A percentile compares a stretch with the other conserved stretches of the same genome.
Conservation (phyloP, 2,113 vertebrate genomes). For the Ammodytes dubius region DNA sequence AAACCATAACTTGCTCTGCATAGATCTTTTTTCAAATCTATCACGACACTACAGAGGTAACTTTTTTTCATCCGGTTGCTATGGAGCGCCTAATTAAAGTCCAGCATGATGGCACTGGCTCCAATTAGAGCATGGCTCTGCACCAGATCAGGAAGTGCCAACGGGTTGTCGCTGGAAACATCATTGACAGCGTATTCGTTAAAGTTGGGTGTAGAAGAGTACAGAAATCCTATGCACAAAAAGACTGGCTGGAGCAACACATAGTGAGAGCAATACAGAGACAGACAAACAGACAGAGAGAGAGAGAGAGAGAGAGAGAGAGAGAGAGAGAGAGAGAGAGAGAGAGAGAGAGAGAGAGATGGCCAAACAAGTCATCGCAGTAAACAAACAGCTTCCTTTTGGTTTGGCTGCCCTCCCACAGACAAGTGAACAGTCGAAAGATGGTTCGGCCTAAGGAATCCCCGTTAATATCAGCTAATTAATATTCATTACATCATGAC, state of each 20-base stretch:
- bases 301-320: neutral
- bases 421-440: slow-evolving; percentile 22
- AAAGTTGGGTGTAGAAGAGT: slow-evolving; percentile 11
- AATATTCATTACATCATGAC: slow-evolving; percentile 34
- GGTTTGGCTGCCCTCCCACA: slow-evolving; percentile 39
- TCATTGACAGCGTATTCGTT: slow-evolving; percentile 35
- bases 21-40: slow-evolving; percentile 23
- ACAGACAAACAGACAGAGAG: neutral
- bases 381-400: slow-evolving; percentile 43
- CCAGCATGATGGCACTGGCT: slow-evolving; percentile 48
- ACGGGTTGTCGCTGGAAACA: slow-evolving; percentile 40
- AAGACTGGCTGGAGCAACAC: neutral
- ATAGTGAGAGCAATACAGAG: neutral
- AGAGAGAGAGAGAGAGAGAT: slow-evolving; percentile 19
- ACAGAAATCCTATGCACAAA: slow-evolving; percentile 16
- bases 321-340: neutral
- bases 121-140: slow-evolving; percentile 61
- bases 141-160: slow-evolving; percentile 50
- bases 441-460: slow-evolving; percentile 8
- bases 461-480: slow-evolving; percentile 28
- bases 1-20: slow-evolving; percentile 7
- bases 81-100: slow-evolving; percentile 69
- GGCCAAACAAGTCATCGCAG: slow-evolving; percentile 20
- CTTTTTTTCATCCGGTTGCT: slow-evolving; percentile 61
- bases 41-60: slow-evolving; percentile 22